phyloP scores from a whole-genome alignment of 2,888 invertebrate species.

The Hypomecis atomaria region DNA sequence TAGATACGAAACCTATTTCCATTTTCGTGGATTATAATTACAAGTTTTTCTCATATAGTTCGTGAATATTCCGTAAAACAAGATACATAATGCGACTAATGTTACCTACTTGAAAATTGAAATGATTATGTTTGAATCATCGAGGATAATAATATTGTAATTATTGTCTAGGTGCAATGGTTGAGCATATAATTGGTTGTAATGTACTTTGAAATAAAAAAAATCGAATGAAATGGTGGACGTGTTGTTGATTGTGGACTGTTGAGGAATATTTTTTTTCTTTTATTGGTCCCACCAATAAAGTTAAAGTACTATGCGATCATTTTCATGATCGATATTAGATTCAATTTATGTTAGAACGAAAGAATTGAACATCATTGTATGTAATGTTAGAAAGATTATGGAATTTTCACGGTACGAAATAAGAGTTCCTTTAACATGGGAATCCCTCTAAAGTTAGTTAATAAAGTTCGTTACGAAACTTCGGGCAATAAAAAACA shows the following conservation, averaged over 20 bases:
- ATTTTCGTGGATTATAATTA: not conserved
- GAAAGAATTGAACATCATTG: not conserved
- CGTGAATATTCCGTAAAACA: not conserved
- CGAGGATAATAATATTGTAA: not conserved
- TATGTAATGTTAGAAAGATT: not conserved
- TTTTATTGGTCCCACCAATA: slow-evolving; percentile 3
- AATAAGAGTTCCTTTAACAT: slow-evolving; percentile 18
- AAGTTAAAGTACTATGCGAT: slow-evolving; percentile 1
- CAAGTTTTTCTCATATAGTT: not conserved
- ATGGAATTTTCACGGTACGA: slow-evolving; percentile 11
- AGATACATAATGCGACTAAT: not conserved
- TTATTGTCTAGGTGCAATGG: not conserved
- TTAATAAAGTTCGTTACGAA: slow-evolving; percentile 59
- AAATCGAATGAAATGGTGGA: not conserved
- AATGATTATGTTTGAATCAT: not conserved
- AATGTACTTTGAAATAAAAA: not conserved
- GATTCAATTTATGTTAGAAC: not conserved
- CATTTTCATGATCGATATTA: not conserved
- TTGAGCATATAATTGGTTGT: not conserved
- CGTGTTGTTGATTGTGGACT: not conserved
- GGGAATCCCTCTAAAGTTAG: slow-evolving; percentile 26
- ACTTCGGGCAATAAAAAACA: slow-evolving; percentile 78
- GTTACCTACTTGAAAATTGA: not conserved
- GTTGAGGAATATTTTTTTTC: not conserved
- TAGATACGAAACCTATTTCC: no score